A percentile compares a stretch with the other conserved stretches of the same genome.
Conservation (phyloP, 1,140 invertebrate genomes). For the Aphelinus certus region DNA sequence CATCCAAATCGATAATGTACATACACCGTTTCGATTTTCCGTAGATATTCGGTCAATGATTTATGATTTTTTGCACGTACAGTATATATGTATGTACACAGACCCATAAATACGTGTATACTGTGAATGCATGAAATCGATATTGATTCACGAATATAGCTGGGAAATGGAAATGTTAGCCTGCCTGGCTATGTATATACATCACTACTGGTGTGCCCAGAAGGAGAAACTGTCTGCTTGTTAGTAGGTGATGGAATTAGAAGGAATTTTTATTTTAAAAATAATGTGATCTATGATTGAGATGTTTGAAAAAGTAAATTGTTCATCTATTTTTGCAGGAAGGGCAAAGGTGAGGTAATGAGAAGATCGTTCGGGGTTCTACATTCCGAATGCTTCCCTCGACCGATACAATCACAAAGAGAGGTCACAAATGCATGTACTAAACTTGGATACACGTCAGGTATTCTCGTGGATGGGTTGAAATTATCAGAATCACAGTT, state of each 20-base stretch:
- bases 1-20: too few species aligned
- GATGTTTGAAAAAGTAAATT: conserved; percentile 34
- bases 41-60: too few species aligned
- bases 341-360: conserved; percentile 67
- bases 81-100: too few species aligned
- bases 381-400: conserved; percentile 69
- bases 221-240: conserved; percentile 10
- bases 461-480: conserved; percentile 27
- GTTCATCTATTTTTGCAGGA: conserved; percentile 45
- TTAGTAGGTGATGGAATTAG: conserved; percentile 1
- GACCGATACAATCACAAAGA: conserved; percentile 26
- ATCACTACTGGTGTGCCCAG: too few species aligned
- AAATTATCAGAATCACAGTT: conserved; percentile 7
- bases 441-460: conserved; percentile 43
- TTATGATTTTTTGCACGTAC: too few species aligned
- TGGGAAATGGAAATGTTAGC: too few species aligned
- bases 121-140: too few species aligned
- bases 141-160: too few species aligned
- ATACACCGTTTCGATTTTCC: too few species aligned
- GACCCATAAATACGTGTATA: too few species aligned
- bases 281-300: neutral
- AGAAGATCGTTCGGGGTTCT: conserved; percentile 68
- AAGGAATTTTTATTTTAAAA: neutral
- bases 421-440: conserved; percentile 44
- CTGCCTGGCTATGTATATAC: too few species aligned